Percentiles rank a stretch among this genome's conserved stretches.
Evolutionary conservation across 2,113 vertebrate genomes (phyloP).

Genomic region (Cromileptes altivelis): DNA sequence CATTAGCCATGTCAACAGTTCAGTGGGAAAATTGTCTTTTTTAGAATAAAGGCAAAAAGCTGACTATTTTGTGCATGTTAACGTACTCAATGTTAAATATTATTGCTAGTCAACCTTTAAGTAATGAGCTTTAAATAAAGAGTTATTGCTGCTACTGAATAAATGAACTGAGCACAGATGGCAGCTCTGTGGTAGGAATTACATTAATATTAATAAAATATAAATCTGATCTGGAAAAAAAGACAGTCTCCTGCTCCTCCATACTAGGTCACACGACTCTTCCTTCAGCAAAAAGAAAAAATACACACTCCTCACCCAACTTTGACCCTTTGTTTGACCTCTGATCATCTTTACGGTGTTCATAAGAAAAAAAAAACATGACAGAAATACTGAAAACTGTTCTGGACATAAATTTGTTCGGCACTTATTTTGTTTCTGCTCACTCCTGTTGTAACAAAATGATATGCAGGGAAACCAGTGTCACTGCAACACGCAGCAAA

Average conservation of each 20-base stretch:
- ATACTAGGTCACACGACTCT: not conserved
- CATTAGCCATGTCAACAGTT: too few species aligned
- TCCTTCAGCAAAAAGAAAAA: not conserved
- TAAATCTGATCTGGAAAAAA: not conserved
- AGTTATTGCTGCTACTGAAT: not conserved
- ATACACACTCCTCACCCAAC: not conserved
- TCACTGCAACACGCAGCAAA: not conserved
- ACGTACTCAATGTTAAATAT: not conserved
- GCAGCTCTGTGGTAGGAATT: not conserved
- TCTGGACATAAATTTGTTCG: slow-evolving; percentile 18
- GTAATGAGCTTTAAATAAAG: not conserved
- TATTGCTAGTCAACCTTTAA: not conserved
- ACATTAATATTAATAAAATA: not conserved
- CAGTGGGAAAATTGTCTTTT: too few species aligned
- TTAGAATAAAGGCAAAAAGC: too few species aligned
- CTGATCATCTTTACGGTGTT: not conserved
- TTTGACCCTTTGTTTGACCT: not conserved
- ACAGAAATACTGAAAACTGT: slow-evolving; percentile 9
- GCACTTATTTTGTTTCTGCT: slow-evolving; percentile 24
- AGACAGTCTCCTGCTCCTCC: not conserved
- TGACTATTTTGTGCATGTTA: too few species aligned
- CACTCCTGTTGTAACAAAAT: slow-evolving; percentile 10
- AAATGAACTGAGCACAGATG: not conserved
- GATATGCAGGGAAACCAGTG: slow-evolving; percentile 27
- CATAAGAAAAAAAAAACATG: not conserved